Evolutionary conservation across 2,113 vertebrate species (phyloP).

Genomic region (Castor canadensis): DNA sequence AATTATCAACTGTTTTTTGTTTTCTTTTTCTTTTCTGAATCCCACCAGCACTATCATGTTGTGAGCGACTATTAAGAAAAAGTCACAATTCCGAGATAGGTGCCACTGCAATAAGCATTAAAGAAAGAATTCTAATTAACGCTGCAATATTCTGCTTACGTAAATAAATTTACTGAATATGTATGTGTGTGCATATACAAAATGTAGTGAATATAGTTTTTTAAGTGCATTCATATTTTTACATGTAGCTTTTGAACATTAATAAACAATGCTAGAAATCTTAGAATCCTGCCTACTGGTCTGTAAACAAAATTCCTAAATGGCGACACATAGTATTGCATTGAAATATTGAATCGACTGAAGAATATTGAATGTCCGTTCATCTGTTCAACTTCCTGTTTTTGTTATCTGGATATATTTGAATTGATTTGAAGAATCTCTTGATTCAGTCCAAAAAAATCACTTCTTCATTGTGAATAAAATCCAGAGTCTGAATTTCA

Average conservation of each 20-base stretch:
- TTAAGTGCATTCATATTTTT: neutral
- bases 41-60: neutral
- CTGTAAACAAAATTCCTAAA: neutral
- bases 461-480: slow-evolving; percentile 88
- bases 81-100: neutral
- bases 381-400: slow-evolving; percentile 86
- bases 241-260: neutral
- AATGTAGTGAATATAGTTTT: neutral
- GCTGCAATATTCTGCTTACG: neutral
- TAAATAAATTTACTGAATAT: neutral
- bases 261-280: neutral
- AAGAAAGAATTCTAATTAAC: neutral
- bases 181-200: neutral
- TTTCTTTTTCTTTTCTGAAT: slow-evolving; percentile 1
- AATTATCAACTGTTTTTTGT: neutral
- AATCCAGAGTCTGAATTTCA: slow-evolving; percentile 90
- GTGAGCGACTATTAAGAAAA: neutral
- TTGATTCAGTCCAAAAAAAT: slow-evolving; percentile 94
- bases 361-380: slow-evolving; percentile 86
- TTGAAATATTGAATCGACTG: slow-evolving; percentile 89
- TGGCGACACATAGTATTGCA: neutral
- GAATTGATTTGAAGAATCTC: slow-evolving; percentile 89
- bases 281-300: neutral
- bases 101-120: neutral
- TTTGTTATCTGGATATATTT: slow-evolving; percentile 89